Percentiles rank a stretch among this genome's conserved stretches.
Conservation (phyloP, 2,113 vertebrate genomes). For the Tragelaphus buxtoni region DNA sequence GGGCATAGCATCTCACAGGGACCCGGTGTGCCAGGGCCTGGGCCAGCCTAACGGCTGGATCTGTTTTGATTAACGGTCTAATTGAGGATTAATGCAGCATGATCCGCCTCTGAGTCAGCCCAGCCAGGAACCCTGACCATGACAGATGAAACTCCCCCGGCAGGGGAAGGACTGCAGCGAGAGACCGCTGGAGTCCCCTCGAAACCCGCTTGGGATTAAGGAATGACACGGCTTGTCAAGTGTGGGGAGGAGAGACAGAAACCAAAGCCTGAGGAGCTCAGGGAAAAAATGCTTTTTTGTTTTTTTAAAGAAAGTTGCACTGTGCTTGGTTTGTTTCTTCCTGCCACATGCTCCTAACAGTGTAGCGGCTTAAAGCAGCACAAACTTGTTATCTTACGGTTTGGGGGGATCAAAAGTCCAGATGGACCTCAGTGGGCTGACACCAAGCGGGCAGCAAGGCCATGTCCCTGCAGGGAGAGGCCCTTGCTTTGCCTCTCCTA, state of each 20-base stretch:
- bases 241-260: not conserved
- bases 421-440: not conserved
- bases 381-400: not conserved
- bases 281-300: not conserved
- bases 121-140: not conserved
- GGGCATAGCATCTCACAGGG: not conserved
- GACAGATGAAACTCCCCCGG: not conserved
- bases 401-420: not conserved
- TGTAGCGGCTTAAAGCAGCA: not conserved
- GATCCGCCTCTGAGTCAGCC: not conserved
- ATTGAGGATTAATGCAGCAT: not conserved
- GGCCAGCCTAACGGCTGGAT: conserved; percentile 10
- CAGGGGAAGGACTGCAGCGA: not conserved
- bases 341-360: not conserved
- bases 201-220: rapidly evolving
- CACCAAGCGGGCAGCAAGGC: not conserved
- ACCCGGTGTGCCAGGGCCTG: not conserved
- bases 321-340: not conserved
- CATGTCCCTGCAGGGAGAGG: not conserved
- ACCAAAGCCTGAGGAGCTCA: rapidly evolving
- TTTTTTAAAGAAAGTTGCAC: not conserved
- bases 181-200: not conserved
- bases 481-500: not conserved
- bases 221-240: not conserved
- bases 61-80: conserved; percentile 21